Evolutionary conservation across 35 echinoderm and acorn worm genomes (phyloP).

Genomic region (Nesometra sesokonis): DNA sequence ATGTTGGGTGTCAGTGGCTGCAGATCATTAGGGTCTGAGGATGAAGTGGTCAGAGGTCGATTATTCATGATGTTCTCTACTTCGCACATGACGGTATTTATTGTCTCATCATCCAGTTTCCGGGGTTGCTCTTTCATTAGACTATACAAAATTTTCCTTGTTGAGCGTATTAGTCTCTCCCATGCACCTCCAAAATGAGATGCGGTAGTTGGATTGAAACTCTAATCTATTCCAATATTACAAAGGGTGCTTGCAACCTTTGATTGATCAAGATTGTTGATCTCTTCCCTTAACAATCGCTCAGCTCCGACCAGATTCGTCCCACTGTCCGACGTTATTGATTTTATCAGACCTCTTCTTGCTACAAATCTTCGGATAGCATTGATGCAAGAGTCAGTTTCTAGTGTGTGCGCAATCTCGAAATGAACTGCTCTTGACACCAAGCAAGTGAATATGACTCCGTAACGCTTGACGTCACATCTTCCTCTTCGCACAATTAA

Average conservation of each 20-base stretch:
- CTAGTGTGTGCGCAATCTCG: not conserved
- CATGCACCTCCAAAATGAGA: not conserved
- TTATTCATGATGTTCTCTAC: slow-evolving; percentile 42
- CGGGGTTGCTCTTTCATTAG: no score
- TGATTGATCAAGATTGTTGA: not conserved
- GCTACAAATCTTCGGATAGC: not conserved
- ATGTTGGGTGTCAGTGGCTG: slow-evolving; percentile 31
- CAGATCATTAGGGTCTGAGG: slow-evolving; percentile 31
- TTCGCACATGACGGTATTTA: slow-evolving; percentile 32
- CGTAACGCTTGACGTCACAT: not conserved
- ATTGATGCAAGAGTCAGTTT: not conserved
- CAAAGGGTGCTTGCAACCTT: not conserved
- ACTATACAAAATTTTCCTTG: no score
- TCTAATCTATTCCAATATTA: not conserved
- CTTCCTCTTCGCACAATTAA: slow-evolving; percentile 1
- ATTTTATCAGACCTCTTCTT: not conserved
- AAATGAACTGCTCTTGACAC: not conserved
- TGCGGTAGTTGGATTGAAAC: not conserved
- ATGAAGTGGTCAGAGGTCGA: slow-evolving; percentile 36
- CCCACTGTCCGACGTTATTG: not conserved
- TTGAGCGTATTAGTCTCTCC: no score
- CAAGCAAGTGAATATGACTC: not conserved
- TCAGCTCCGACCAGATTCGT: not conserved
- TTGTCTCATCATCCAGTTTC: not conserved
- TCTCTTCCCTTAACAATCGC: not conserved